These are phyloP conservation scores for Zaprionus gabonicus DNA, from an alignment of 1,140 invertebrate species.

Conservation along the genomic window DNA sequence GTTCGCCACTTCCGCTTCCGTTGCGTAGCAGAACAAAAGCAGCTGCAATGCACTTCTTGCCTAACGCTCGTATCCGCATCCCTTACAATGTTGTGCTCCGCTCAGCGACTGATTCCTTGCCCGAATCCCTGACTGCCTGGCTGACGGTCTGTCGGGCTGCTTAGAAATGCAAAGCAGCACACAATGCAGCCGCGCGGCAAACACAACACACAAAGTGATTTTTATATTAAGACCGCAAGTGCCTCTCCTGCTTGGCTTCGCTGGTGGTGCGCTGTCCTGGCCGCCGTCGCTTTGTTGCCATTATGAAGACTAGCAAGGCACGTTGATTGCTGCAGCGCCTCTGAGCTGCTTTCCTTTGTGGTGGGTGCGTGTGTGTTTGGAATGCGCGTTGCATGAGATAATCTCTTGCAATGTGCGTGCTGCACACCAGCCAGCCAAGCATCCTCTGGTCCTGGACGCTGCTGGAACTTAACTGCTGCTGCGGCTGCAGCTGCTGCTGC, in stretches of 20 bases:
- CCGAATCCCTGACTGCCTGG: conserved; percentile 22
- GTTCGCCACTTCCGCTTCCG: conserved; percentile 66
- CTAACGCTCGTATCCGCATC: conserved; percentile 27
- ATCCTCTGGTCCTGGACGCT: conserved; percentile 18
- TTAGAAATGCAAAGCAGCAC: conserved; percentile 81
- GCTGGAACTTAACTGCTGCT: conserved; percentile 43
- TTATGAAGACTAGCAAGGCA: conserved; percentile 77
- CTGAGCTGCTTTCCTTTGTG: conserved; percentile 24
- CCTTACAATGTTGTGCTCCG: conserved; percentile 59
- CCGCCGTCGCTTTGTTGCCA: conserved; percentile 72
- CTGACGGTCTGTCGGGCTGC: conserved; percentile 37
- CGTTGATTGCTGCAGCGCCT: conserved; percentile 74
- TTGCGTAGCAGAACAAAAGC: conserved; percentile 54
- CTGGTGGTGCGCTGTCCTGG: conserved; percentile 29
- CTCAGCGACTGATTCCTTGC: neutral
- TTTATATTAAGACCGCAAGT: conserved; percentile 83
- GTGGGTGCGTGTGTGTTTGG: conserved; percentile 35
- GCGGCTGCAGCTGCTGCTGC: conserved; percentile 11
- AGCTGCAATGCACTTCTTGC: conserved; percentile 45
- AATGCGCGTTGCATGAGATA: conserved; percentile 81
- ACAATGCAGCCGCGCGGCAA: conserved; percentile 57
- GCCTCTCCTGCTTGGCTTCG: conserved; percentile 48
- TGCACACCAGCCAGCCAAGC: conserved; percentile 66
- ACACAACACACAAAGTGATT: conserved; percentile 83
- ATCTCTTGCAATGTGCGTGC: conserved; percentile 78